phyloP scores from a whole-genome alignment of 2,888 invertebrate species.

The Boloria euphrosyne region DNA sequence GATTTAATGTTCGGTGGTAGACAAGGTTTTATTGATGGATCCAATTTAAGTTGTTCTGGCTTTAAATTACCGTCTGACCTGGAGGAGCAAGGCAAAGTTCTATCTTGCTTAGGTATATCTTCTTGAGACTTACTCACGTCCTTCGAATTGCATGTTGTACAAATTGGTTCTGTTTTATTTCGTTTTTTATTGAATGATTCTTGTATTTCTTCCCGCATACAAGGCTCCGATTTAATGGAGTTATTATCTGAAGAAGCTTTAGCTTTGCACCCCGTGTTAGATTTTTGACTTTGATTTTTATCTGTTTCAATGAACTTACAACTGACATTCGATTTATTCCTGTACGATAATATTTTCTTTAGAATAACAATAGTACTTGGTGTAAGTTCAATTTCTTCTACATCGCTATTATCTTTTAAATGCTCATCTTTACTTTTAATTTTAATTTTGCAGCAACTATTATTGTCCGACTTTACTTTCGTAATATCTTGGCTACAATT shows the following conservation, averaged over 20 bases:
- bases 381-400: slow-evolving; percentile 31
- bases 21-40: too few relatives aligned
- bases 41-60: too few relatives aligned
- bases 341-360: slow-evolving; percentile 35
- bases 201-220: neutral
- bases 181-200: neutral
- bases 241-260: neutral
- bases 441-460: slow-evolving; percentile 36
- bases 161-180: neutral
- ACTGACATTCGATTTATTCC: slow-evolving; percentile 26
- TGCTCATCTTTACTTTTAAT: slow-evolving; percentile 35
- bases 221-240: slow-evolving; percentile 4
- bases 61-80: too few relatives aligned
- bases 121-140: neutral
- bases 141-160: neutral
- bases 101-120: neutral
- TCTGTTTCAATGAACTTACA: slow-evolving; percentile 9
- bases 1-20: too few relatives aligned
- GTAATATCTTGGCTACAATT: neutral
- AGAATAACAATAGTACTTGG: slow-evolving; percentile 35
- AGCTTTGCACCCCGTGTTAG: neutral
- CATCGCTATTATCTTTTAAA: slow-evolving; percentile 20
- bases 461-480: neutral
- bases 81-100: too few relatives aligned
- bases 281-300: neutral